Evolutionary conservation across 1,140 invertebrate genomes (phyloP), one percentile per base, ranked within the genome.

Genomic region (Brachionus plicatilis): DNA sequence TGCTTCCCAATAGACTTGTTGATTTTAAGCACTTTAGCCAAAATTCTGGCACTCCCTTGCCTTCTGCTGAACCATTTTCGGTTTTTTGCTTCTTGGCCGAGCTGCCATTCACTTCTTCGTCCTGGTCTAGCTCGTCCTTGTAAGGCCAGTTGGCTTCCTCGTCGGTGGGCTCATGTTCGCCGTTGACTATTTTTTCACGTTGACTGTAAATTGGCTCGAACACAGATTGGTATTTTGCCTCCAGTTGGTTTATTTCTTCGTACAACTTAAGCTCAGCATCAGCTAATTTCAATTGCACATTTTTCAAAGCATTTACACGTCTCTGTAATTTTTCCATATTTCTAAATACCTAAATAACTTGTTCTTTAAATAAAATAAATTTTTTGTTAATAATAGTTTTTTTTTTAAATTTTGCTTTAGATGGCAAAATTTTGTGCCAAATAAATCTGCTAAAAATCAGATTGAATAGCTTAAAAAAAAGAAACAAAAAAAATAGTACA

Each of bases 1-100:
- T 95, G 87, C 97, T 95, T 79, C 93, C 92, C 47, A 98, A 89
- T 88, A 96, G 92, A 33, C 93, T 93, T 17, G 96, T 94, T 91
- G 97, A 98, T 87, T 95, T 95, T 88, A 99, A 96, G 88, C 96
- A 94, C 8, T 94, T 97, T 78, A 98, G 91, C 97, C 97, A 99
- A 90, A 99, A 99, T 79, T 95, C 94, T 3, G 96, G 96, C 88
- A 99, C 94, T 27, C 97, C 97, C 88, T 90, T 86, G 89, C 12
- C 78, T 80, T 85, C 50, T 47, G 93, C 92, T 9, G 33, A 37
- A 7, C 33, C 37, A 33, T 56, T 53, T 50, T 66, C 80, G 20
- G 68, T 29, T 68, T 76, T 56, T 68, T 68, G 12, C 68, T 85
- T 29, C 82, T 78, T 43, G 76, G 85, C 66, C 17, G 41, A 78